Evolutionary conservation across 2,888 invertebrate genomes (phyloP).

Genomic region (Seira musarum): DNA sequence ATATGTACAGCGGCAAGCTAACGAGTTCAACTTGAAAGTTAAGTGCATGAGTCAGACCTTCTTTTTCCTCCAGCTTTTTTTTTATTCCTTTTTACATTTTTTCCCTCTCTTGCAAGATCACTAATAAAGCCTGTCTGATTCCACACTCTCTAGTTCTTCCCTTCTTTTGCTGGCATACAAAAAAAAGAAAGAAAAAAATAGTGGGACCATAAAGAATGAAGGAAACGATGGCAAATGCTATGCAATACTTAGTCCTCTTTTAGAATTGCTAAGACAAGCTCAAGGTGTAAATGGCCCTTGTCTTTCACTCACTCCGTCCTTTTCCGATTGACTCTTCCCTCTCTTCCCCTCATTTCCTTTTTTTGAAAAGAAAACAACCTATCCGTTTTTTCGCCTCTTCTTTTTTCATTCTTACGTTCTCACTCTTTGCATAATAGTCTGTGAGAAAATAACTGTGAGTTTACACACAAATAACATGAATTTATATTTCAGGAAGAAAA

Average conservation of each 20-base stretch:
- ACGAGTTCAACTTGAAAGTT: constrained; percentile 45
- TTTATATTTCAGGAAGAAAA: too few species aligned
- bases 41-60: constrained; percentile 43
- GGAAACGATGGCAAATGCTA: constrained; percentile 16
- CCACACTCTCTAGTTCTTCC: neutral
- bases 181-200: too few species aligned
- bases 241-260: constrained; percentile 30
- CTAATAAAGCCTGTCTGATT: constrained; percentile 49
- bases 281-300: constrained; percentile 67
- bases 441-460: neutral
- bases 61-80: constrained; percentile 11
- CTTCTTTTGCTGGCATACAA: neutral
- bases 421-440: neutral
- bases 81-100: neutral
- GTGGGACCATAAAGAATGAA: neutral
- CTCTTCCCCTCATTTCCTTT: constrained; percentile 52
- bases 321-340: constrained; percentile 57
- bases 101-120: constrained; percentile 21
- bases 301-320: constrained; percentile 58
- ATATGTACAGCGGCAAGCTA: constrained; percentile 41
- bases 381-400: constrained; percentile 31
- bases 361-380: constrained; percentile 32
- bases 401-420: neutral
- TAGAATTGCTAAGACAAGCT: constrained; percentile 58
- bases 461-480: too few species aligned